A percentile compares a stretch with the other conserved stretches of the same genome.
Evolutionary conservation across 2,113 vertebrate species (phyloP).

Genomic region (Numenius arquata): DNA sequence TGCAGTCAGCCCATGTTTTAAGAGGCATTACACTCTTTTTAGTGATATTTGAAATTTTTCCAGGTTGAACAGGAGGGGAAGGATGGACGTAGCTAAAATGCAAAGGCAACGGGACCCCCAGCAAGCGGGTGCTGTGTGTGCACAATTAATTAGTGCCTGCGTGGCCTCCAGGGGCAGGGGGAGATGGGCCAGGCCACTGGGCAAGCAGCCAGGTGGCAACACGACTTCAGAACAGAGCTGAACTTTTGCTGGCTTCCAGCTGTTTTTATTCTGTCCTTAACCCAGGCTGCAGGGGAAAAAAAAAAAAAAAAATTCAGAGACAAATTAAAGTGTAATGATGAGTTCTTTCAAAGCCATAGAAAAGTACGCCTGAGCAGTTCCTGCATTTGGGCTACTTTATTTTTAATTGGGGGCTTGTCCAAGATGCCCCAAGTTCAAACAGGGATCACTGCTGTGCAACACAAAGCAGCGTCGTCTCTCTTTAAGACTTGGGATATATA

Average conservation of each 20-base stretch:
- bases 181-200: not conserved
- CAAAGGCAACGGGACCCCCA: not conserved
- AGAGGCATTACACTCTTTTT: not conserved
- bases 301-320: not conserved
- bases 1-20: not conserved
- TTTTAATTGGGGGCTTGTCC: slow-evolving; percentile 34
- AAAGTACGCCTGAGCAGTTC: not conserved
- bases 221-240: not conserved
- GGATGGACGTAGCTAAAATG: not conserved
- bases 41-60: not conserved
- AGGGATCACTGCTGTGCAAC: not conserved
- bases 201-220: slow-evolving; percentile 23
- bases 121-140: fast-evolving
- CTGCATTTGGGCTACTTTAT: not conserved
- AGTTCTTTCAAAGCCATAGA: not conserved
- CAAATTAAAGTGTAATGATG: not conserved
- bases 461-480: slow-evolving; percentile 14
- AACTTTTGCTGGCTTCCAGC: not conserved
- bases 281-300: not conserved
- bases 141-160: not conserved
- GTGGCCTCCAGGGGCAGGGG: fast-evolving
- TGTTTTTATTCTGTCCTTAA: not conserved
- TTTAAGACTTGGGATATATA: not conserved
- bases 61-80: not conserved
- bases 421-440: not conserved